Conservation (phyloP, 1,140 invertebrate species). For the Anoplolepis gracilipes region DNA sequence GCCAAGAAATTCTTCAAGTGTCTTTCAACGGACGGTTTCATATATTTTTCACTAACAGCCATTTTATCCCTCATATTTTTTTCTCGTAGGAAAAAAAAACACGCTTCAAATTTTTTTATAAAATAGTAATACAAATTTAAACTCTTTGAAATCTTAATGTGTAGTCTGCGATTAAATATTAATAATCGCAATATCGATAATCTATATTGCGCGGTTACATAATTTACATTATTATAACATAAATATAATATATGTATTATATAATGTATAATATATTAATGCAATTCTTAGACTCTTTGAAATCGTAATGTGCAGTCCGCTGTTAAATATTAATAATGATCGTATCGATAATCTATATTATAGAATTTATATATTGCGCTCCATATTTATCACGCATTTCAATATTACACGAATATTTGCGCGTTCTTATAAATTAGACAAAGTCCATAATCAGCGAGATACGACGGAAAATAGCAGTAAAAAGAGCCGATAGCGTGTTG, state of each 20-base stretch:
- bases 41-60: neutral
- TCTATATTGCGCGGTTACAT: too few relatives aligned
- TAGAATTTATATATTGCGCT: neutral
- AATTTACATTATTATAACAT: too few relatives aligned
- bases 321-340: neutral
- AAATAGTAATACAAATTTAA: neutral
- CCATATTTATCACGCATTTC: too few relatives aligned
- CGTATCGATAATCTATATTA: neutral
- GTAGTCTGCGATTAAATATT: too few relatives aligned
- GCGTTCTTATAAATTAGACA: neutral
- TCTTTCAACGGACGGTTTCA: slow-evolving; percentile 34
- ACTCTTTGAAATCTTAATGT: too few relatives aligned
- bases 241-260: too few relatives aligned
- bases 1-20: slow-evolving; percentile 29
- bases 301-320: too few relatives aligned
- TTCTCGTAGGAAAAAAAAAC: neutral
- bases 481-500: slow-evolving; percentile 2
- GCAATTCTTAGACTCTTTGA: neutral
- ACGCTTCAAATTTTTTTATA: neutral
- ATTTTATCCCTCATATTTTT: neutral
- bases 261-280: too few relatives aligned
- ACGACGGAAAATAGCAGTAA: neutral
- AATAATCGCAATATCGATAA: too few relatives aligned
- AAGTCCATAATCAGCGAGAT: neutral
- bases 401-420: neutral